Base-by-base conservation (phyloP, 64 coral and sea anemone genomes). In the Exaiptasia diaphana region DNA sequence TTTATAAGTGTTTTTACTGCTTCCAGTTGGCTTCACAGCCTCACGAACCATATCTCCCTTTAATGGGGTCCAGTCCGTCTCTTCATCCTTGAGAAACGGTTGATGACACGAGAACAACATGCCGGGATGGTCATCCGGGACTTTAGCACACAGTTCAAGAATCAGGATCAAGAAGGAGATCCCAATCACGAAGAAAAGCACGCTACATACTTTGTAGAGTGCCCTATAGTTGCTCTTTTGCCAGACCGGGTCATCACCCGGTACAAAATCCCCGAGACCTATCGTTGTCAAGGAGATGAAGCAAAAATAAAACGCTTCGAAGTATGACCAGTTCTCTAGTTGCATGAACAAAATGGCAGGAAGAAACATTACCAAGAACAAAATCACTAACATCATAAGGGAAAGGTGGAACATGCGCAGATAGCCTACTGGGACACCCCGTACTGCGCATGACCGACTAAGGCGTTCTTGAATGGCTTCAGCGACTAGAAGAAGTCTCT, bases 41-140 rank as follows among this genome's bases (percentile, higher is more conserved):
- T 73, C 44, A 48, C 69, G 69, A 22, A 49, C 38, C 41, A 13
- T 27, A 28, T 73, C 38, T 0, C 69, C 69, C 27, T 42, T 73
- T 33, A 43, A 49, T 37, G 69, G 40, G 22, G 49, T 69, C 23
- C 15, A 68, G 39, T 95, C 91, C 26, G 53, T 73, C 18, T 29
- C 79, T 38, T 95, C 91, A n/a, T 95, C 91, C 21, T 78, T 82
- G 11, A 95, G 50, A 53, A 89, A 95, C 31, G 91, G 91, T 53
- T 85, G 86, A 33, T 95, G 91, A 71, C 91, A 95, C 5, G 91
- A 95, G 74, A 95, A 95, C 22, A 95, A 86, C 91, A 95, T 95
- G 26, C 87, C 91, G 29, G 91, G 91, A 74, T 95, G 91, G 73
- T 95, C 91, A 79, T 95, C 86, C 86, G 91, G 91, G 80, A 95